phyloP scores from a whole-genome alignment of 2,888 invertebrate species.

The Saturnia japonica region DNA sequence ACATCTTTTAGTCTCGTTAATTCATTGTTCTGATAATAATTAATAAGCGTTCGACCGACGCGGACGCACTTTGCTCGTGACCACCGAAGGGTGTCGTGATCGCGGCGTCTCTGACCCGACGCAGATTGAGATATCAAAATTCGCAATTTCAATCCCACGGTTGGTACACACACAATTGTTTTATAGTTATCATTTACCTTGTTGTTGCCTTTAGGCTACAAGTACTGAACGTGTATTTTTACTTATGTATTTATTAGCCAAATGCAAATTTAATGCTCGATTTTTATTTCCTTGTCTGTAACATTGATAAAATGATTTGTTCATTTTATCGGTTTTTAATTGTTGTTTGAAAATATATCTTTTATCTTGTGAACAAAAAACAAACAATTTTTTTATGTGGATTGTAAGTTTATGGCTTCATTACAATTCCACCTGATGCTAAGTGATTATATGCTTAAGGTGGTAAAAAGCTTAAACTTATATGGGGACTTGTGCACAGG shows the following conservation, averaged over 20 bases:
- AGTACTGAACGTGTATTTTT: slow-evolving; percentile 37
- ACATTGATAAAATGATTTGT: no score
- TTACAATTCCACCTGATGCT: no score
- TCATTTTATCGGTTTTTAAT: no score
- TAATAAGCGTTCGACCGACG: slow-evolving; percentile 54
- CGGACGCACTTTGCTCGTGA: slow-evolving; percentile 65
- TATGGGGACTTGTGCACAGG: no score
- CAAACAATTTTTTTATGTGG: no score
- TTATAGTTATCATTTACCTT: slow-evolving; percentile 61
- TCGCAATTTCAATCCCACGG: slow-evolving; percentile 69
- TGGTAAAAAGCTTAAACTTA: no score
- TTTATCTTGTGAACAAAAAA: no score
- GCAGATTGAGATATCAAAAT: slow-evolving; percentile 81
- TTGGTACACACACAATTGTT: slow-evolving; percentile 59
- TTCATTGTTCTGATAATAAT: slow-evolving; percentile 58
- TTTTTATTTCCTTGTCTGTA: neutral
- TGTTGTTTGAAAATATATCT: no score
- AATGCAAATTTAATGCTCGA: neutral
- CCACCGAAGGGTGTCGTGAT: slow-evolving; percentile 81
- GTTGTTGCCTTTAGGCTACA: slow-evolving; percentile 47
- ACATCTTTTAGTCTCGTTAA: slow-evolving; percentile 66
- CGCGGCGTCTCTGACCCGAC: slow-evolving; percentile 75
- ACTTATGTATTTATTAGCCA: slow-evolving; percentile 9
- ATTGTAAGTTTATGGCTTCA: no score
- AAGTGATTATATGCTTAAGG: no score